Conservation (phyloP, 2,113 vertebrate genomes). For the Colossoma macropomum region DNA sequence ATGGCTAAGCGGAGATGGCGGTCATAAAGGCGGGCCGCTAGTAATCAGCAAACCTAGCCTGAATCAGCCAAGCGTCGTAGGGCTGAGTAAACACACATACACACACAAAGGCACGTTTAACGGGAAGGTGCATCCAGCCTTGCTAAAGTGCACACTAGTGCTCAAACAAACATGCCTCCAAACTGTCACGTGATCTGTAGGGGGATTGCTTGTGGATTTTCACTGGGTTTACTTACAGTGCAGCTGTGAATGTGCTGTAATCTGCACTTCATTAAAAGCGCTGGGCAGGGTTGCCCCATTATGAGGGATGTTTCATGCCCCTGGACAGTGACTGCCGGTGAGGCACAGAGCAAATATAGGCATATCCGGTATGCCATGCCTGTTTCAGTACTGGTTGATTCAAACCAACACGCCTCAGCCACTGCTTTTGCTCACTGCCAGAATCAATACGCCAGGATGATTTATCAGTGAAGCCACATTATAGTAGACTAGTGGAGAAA, state of each 20-base stretch:
- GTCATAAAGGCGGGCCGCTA: conserved; percentile 57
- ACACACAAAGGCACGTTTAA: conserved; percentile 17
- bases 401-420: background rate
- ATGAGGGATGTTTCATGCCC: background rate
- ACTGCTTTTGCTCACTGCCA: conserved; percentile 8
- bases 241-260: background rate
- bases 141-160: background rate
- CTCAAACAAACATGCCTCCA: background rate
- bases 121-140: conserved; percentile 3
- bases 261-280: background rate
- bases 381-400: background rate
- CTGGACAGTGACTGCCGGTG: conserved; percentile 12
- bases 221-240: background rate
- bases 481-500: conserved; percentile 4
- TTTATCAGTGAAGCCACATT: conserved; percentile 17
- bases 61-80: conserved; percentile 36
- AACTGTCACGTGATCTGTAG: conserved; percentile 2
- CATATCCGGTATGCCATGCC: background rate
- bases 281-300: background rate
- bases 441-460: background rate
- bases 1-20: conserved; percentile 60
- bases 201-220: conserved; percentile 1
- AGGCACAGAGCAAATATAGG: conserved; percentile 7
- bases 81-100: conserved; percentile 37
- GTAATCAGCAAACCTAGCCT: conserved; percentile 56